These are phyloP conservation scores for Myotis brandtii DNA, from an alignment of 2,113 vertebrate genomes.

Conservation along the genomic window DNA sequence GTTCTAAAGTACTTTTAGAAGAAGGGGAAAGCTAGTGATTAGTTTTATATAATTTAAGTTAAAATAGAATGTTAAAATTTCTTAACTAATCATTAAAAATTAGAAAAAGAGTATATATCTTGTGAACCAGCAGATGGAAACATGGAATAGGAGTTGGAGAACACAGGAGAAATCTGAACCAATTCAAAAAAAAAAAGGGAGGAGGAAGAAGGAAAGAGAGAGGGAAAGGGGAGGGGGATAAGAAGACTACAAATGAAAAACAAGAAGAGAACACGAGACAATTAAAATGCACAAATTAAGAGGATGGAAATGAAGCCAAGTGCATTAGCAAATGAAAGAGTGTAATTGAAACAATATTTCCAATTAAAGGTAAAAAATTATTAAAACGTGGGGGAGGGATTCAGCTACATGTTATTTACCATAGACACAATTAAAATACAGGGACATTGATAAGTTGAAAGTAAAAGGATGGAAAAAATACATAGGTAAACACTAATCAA, in stretches of 20 bases:
- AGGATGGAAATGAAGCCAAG: not conserved
- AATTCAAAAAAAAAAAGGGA: not conserved
- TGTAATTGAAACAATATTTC: constrained; percentile 10
- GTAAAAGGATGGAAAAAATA: not conserved
- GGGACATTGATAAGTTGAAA: not conserved
- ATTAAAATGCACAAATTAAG: not conserved
- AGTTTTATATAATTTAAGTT: constrained; percentile 45
- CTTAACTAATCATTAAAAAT: constrained; percentile 33
- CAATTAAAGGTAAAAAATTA: not conserved
- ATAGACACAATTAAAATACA: not conserved
- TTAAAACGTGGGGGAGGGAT: not conserved
- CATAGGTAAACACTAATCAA: not conserved
- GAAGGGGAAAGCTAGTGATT: not conserved
- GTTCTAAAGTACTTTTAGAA: not conserved
- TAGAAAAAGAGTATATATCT: not conserved
- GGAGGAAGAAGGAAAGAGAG: not conserved
- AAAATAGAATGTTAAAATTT: constrained; percentile 24
- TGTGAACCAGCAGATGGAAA: not conserved
- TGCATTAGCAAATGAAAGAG: not conserved
- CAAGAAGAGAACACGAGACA: not conserved
- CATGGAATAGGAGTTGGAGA: not conserved
- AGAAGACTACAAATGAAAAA: not conserved
- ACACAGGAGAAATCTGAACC: not conserved
- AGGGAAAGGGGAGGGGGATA: not conserved
- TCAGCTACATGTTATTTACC: not conserved